Conservation (phyloP, 2,113 vertebrate genomes). For the Psettodes erumei region DNA sequence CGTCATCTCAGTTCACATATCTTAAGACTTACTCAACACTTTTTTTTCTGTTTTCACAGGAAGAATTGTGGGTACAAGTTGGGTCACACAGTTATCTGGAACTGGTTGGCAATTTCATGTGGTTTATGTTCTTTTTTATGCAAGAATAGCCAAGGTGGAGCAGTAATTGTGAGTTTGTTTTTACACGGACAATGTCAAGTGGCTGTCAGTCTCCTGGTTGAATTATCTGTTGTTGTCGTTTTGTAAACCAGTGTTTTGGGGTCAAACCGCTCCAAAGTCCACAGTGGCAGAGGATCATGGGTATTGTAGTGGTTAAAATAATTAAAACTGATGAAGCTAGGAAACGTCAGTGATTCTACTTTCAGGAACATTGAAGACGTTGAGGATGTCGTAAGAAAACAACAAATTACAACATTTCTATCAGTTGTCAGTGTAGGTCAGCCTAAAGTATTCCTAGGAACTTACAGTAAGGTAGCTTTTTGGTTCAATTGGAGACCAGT, state of each 20-base stretch:
- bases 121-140: not conserved
- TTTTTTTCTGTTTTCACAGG: not conserved
- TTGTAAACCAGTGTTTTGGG: no score
- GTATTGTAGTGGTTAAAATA: not conserved
- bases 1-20: not conserved
- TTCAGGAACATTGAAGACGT: not conserved
- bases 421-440: not conserved
- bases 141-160: not conserved
- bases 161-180: not conserved
- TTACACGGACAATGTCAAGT: not conserved
- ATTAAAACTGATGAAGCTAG: not conserved
- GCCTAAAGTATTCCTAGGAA: not conserved
- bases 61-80: not conserved
- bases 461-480: constrained; percentile 75
- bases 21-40: not conserved
- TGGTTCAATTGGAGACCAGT: constrained; percentile 89
- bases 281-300: not conserved
- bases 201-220: no score
- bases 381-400: not conserved
- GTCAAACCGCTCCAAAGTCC: no score
- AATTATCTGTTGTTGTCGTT: no score
- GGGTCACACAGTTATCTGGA: not conserved
- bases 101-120: not conserved
- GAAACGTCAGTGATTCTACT: no score
- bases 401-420: not conserved